phyloP scores from a whole-genome alignment of 2,888 invertebrate genomes.

The Philonicus albiceps region DNA sequence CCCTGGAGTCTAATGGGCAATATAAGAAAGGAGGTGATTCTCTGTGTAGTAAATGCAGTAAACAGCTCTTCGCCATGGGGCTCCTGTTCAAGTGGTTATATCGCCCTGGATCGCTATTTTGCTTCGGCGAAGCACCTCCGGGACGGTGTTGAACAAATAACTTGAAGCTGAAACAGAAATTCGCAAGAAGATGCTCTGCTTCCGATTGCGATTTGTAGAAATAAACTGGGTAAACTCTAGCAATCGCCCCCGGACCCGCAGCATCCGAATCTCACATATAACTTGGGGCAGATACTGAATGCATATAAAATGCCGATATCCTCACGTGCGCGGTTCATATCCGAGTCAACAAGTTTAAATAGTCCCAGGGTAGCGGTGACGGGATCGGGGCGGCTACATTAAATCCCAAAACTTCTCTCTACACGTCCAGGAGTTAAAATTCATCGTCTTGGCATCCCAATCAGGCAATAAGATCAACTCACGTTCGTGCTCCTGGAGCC shows the following conservation, averaged over 20 bases:
- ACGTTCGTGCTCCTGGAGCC: slow-evolving; percentile 5
- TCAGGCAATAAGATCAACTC: slow-evolving; percentile 38
- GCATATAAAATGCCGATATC: slow-evolving; percentile 22
- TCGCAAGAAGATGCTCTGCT: not conserved
- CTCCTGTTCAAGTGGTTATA: not conserved
- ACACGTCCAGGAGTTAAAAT: slow-evolving; percentile 29
- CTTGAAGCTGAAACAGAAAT: not conserved
- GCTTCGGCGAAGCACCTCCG: not conserved
- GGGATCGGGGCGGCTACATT: not conserved
- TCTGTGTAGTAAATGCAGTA: not conserved
- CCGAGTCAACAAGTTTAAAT: slow-evolving; percentile 13
- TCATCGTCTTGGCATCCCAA: slow-evolving; percentile 38
- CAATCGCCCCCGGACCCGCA: not conserved
- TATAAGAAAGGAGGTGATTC: not conserved
- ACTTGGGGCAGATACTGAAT: not conserved
- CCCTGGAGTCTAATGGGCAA: not conserved
- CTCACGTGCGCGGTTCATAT: slow-evolving; percentile 20
- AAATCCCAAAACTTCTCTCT: slow-evolving; percentile 8
- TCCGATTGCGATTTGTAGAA: not conserved
- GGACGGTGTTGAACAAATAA: not conserved
- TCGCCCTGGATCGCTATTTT: not conserved
- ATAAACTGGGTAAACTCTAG: not conserved
- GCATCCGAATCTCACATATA: not conserved
- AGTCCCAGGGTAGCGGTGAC: not conserved
- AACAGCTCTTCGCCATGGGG: not conserved